Evolutionary conservation across 1,140 invertebrate species (phyloP).

Genomic region (Rhagoletis pomonella): DNA sequence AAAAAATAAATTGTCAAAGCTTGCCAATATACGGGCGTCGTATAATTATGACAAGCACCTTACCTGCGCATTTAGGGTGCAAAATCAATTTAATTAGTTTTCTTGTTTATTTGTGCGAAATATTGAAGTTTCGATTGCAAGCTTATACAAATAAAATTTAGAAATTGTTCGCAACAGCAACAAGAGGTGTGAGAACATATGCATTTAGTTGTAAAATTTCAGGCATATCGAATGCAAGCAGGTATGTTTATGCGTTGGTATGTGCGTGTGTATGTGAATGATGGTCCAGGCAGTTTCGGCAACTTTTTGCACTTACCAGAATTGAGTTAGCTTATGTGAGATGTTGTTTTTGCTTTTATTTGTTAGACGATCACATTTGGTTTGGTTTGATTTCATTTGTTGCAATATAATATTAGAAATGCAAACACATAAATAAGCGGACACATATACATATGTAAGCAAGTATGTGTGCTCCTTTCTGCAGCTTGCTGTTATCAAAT

Average conservation of each 20-base stretch:
- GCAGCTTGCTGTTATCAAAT: background rate
- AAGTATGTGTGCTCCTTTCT: background rate
- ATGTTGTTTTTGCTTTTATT: background rate
- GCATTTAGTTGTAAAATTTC: too few relatives aligned
- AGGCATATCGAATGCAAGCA: background rate
- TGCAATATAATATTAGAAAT: conserved; percentile 3
- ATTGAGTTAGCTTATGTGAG: background rate
- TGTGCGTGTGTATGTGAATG: background rate
- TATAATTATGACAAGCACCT: too few relatives aligned
- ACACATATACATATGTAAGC: background rate
- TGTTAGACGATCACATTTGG: background rate
- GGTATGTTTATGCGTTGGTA: background rate
- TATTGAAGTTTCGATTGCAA: background rate
- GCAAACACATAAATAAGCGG: background rate
- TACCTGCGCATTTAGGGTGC: background rate
- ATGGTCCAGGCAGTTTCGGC: background rate
- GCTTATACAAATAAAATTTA: conserved; percentile 19
- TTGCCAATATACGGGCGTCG: too few relatives aligned
- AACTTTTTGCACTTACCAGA: background rate
- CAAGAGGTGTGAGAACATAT: background rate
- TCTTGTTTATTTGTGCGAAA: conserved; percentile 19
- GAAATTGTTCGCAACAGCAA: conserved; percentile 1
- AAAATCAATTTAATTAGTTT: conserved; percentile 37
- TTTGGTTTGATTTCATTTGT: conserved; percentile 39
- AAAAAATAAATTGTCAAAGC: too few relatives aligned